Evolutionary conservation across 2,888 invertebrate genomes (phyloP).

Genomic region (Latrodectus hesperus): DNA sequence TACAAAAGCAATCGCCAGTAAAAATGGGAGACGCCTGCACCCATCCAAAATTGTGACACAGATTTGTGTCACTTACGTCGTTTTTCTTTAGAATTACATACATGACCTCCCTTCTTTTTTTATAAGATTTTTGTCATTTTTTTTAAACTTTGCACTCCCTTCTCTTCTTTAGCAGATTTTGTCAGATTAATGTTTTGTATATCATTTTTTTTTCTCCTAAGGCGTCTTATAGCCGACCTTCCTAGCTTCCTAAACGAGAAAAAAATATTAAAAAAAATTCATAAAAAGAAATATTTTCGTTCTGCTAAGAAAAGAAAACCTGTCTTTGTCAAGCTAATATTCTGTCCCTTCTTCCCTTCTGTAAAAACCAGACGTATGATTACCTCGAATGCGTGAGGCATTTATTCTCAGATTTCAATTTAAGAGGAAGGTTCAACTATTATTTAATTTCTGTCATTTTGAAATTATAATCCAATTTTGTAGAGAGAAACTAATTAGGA

Average conservation of each 20-base stretch:
- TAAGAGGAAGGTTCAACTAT: too few relatives aligned
- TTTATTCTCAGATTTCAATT: too few relatives aligned
- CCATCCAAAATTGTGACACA: slow-evolving; percentile 13
- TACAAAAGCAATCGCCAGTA: background rate
- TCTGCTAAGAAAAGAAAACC: background rate
- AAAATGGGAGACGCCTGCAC: background rate
- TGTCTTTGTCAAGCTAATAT: background rate
- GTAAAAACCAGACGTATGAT: background rate
- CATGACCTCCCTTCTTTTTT: background rate
- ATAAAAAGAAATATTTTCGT: background rate
- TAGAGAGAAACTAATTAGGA: too few relatives aligned
- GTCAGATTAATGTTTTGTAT: background rate
- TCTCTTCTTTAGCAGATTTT: background rate
- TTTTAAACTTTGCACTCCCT: background rate
- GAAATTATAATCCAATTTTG: too few relatives aligned
- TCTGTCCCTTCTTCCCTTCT: background rate
- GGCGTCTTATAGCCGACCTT: background rate
- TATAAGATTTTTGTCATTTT: background rate
- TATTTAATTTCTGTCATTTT: too few relatives aligned
- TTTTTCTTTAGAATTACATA: slow-evolving; percentile 19
- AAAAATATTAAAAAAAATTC: background rate
- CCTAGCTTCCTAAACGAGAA: background rate
- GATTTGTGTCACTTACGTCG: slow-evolving; percentile 50
- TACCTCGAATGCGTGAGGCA: too few relatives aligned
- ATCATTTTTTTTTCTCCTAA: background rate